Conservation (phyloP, 2,888 invertebrate species). For the Campoplex capitator region DNA sequence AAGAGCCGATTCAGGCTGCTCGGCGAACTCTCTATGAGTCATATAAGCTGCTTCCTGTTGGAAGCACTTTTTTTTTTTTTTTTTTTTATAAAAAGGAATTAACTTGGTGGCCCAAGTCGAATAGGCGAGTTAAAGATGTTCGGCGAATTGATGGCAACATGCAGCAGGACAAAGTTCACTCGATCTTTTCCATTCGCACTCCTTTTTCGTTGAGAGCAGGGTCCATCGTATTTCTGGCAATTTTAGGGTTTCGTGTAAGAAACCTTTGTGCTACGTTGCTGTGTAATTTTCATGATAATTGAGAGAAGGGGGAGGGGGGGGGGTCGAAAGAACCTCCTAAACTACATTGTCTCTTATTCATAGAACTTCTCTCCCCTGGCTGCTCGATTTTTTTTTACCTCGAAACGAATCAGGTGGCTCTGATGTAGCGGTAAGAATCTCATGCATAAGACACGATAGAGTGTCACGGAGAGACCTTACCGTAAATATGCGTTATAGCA, state of each 20-base stretch:
- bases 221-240: not conserved
- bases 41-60: conserved; percentile 33
- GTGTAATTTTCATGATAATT: conserved; percentile 4
- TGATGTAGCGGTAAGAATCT: conserved; percentile 4
- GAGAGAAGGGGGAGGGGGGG: not conserved
- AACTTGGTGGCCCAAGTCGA: conserved; percentile 27
- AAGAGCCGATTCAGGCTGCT: conserved; percentile 41
- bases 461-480: conserved; percentile 15
- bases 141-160: conserved; percentile 79
- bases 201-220: not conserved
- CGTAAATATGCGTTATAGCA: conserved; percentile 51
- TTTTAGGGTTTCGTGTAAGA: not conserved
- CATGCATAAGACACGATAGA: conserved; percentile 16
- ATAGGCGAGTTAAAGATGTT: conserved; percentile 74
- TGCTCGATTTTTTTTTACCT: not conserved
- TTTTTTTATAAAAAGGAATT: conserved; percentile 14
- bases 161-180: conserved; percentile 23
- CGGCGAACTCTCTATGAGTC: conserved; percentile 50
- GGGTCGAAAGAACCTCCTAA: not conserved
- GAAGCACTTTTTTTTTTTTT: conserved; percentile 7
- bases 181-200: conserved; percentile 74
- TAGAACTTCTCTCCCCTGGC: not conserved
- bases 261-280: not conserved
- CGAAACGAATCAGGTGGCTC: not conserved
- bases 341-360: conserved; percentile 8